Conservation (phyloP, 2,113 vertebrate species). For the Erythrolamprus reginae region DNA sequence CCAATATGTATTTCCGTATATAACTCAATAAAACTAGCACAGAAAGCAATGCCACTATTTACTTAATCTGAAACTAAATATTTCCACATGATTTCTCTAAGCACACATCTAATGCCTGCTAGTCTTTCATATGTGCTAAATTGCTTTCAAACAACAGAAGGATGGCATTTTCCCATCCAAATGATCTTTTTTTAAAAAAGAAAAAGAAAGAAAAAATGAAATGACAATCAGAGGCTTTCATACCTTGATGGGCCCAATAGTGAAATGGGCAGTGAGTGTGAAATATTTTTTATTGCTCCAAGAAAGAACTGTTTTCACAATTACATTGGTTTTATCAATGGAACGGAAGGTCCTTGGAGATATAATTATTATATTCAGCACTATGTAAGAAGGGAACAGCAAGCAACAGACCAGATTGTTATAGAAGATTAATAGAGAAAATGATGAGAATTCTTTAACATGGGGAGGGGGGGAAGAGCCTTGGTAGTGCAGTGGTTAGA, state of each 20-base stretch:
- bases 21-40: background rate
- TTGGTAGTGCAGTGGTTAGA: too few relatives aligned
- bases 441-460: constrained; percentile 21
- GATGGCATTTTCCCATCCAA: constrained; percentile 11
- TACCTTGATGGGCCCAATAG: constrained; percentile 3
- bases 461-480: too few relatives aligned
- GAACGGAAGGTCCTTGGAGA: constrained; percentile 27
- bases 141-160: constrained; percentile 35
- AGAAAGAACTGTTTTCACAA: constrained; percentile 40
- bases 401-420: background rate
- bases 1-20: background rate
- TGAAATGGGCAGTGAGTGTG: constrained; percentile 36
- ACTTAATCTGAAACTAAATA: background rate
- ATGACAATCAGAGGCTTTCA: background rate
- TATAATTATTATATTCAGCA: constrained; percentile 10
- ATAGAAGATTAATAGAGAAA: constrained; percentile 15
- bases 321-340: constrained; percentile 38
- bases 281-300: constrained; percentile 36
- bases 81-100: constrained; percentile 9
- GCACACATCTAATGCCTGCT: constrained; percentile 16
- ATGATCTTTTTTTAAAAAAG: background rate
- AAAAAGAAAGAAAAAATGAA: background rate
- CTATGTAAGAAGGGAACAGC: background rate
- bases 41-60: background rate
- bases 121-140: constrained; percentile 1